Conservation (phyloP, 1,140 invertebrate species). For the Kradibia gibbosae region DNA sequence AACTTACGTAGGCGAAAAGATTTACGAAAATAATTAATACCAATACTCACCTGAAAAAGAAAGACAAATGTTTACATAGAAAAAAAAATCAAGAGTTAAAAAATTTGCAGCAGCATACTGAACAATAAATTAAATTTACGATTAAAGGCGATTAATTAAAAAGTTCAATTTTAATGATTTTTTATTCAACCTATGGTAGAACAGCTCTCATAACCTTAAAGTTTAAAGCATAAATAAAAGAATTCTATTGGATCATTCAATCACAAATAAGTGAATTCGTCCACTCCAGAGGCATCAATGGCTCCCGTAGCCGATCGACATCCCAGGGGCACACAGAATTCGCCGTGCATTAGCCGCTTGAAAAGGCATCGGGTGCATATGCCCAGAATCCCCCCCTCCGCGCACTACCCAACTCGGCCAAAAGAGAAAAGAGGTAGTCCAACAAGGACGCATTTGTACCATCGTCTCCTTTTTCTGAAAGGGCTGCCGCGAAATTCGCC, state of each 20-base stretch:
- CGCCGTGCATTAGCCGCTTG: background rate
- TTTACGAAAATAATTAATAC: background rate
- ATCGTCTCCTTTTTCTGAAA: background rate
- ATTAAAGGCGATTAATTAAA: no score
- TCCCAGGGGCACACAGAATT: background rate
- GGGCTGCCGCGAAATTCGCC: background rate
- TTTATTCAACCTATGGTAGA: no score
- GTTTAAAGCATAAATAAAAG: no score
- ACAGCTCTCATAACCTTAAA: no score
- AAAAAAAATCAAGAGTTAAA: no score
- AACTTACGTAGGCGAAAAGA: background rate
- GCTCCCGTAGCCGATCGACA: background rate
- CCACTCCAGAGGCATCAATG: background rate
- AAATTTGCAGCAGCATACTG: no score
- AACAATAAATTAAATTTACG: no score
- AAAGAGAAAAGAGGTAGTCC: background rate
- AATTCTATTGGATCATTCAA: no score
- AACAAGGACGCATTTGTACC: background rate
- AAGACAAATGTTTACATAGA: background rate
- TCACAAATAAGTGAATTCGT: conserved; percentile 13
- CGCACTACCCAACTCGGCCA: background rate
- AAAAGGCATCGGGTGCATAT: background rate
- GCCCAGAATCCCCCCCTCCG: no score
- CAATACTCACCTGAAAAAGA: background rate
- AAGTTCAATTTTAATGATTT: no score